Evolutionary conservation across 2,113 vertebrate species (phyloP), one percentile per base, ranked within the genome.

Genomic region (Coreoperca whiteheadi): DNA sequence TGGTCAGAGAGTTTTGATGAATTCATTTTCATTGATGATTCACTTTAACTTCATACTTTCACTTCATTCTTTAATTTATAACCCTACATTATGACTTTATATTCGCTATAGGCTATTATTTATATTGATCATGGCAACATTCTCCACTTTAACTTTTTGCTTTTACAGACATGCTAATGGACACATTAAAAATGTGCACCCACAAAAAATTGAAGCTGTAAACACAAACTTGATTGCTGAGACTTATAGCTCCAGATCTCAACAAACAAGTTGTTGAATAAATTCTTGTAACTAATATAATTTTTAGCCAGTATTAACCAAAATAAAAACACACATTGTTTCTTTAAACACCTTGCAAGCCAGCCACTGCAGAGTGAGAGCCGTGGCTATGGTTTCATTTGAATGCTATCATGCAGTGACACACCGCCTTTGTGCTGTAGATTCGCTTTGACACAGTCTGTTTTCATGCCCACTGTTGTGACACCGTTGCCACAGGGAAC

Each of bases 401-500:
- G 50, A 82, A 77, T 2, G 21, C 54, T 57, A 57, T 85, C 72
- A 67, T 48, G 69, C 57, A 41, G 15, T 39, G 63, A 83, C 74
- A 76, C 74, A 4, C 74, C 56, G 64, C 23, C 53, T 79, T 77
- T 74, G 54, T 75, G 21, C 56, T 65, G 37, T 63, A 61, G 61
- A 90, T 89, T 67, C 7, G 10, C 64, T 87, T 80, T 79, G 84
- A 86, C 85, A 85, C 30, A 54, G 37, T 79, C 51, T 80, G 72
- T 76, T 85, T 80, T 81, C 56, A 71, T 75, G 84, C 74, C 61
- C 56, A 53, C 77, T 87, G 82, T 82, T 91, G 82, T 86, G 86
- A 82, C 84, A 83, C 69, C 0, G 57, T 76, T 50, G 79, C 86
- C 79, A 63, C 56, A 43, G 74, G 69, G 72, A 78, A 60, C 43